These are phyloP conservation scores for Erebia aethiops DNA, from an alignment of 2,888 invertebrate species.

Conservation along the genomic window DNA sequence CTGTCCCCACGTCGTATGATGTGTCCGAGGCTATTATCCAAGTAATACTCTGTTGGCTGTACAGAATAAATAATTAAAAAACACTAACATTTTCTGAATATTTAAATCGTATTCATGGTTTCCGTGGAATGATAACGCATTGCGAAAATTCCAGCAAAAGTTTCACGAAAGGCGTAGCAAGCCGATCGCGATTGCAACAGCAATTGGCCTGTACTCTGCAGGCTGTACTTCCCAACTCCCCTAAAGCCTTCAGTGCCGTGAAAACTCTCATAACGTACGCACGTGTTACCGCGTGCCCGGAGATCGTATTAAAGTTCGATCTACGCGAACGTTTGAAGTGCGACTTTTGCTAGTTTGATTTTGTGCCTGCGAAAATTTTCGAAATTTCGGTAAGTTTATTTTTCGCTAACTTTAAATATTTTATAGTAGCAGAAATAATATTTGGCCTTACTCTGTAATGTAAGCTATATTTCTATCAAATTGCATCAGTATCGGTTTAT, in stretches of 20 bases:
- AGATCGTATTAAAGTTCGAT: conserved; percentile 8
- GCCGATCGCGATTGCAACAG: background rate
- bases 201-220: conserved; percentile 1
- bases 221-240: conserved; percentile 8
- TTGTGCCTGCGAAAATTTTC: background rate
- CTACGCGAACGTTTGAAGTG: conserved; percentile 1
- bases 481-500: background rate
- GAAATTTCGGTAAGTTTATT: conserved; percentile 3
- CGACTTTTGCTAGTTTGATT: background rate
- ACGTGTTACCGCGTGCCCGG: conserved; percentile 8
- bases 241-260: conserved; percentile 24
- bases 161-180: background rate
- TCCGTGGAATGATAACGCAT: background rate
- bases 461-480: background rate
- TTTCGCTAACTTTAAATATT: background rate
- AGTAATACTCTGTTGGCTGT: no score
- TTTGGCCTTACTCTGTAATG: background rate
- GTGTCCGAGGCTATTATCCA: no score
- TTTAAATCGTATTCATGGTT: no score
- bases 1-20: no score
- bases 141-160: background rate
- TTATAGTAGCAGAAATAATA: no score
- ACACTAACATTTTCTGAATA: no score
- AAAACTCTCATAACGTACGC: conserved; percentile 9
- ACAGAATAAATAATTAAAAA: no score